Evolutionary conservation across 2,113 vertebrate species (phyloP).

Genomic region (Oxyura jamaicensis): DNA sequence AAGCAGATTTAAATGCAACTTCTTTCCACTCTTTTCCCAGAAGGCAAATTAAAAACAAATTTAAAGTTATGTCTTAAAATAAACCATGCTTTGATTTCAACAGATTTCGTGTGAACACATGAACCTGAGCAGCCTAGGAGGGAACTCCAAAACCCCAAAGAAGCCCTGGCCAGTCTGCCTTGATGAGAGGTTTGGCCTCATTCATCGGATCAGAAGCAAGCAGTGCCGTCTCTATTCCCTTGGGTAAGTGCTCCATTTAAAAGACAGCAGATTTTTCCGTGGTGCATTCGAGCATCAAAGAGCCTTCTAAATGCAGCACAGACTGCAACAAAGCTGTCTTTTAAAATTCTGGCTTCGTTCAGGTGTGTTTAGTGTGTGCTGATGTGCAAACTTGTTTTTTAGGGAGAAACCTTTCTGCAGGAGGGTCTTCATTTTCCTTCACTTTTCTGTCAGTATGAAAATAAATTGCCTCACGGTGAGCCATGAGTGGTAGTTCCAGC

Average conservation of each 20-base stretch:
- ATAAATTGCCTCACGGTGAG: background rate
- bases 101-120: constrained; percentile 80
- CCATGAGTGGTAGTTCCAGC: background rate
- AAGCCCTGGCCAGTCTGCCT: constrained; percentile 84
- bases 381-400: background rate
- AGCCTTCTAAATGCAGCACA: background rate
- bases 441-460: background rate
- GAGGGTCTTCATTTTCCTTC: background rate
- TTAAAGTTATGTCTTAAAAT: background rate
- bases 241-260: constrained; percentile 71
- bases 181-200: constrained; percentile 82
- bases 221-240: constrained; percentile 86
- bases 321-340: background rate
- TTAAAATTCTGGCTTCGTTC: background rate
- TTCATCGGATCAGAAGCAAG: constrained; percentile 78
- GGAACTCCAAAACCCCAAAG: constrained; percentile 1
- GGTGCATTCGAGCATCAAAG: background rate
- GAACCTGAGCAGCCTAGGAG: constrained; percentile 52
- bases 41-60: constrained; percentile 31
- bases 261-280: background rate
- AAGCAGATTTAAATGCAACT: constrained; percentile 10
- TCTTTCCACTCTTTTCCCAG: background rate
- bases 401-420: background rate
- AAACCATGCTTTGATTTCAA: constrained; percentile 55
- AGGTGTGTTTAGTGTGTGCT: background rate